These are phyloP conservation scores for Callithrix jacchus DNA, from an alignment of 2,113 vertebrate species.

Conservation along the genomic window DNA sequence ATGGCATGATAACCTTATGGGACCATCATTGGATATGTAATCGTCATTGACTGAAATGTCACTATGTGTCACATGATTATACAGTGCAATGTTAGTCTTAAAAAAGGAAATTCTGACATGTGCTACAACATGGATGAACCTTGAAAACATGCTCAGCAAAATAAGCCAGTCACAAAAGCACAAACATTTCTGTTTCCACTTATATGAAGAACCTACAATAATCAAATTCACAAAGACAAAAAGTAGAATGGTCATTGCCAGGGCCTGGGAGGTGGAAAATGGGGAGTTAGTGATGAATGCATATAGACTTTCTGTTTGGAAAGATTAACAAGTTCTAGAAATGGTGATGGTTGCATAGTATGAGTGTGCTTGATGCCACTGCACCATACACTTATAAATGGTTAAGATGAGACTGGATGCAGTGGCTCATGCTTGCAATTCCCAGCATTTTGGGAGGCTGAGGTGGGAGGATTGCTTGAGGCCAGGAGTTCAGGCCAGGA, in stretches of 20 bases:
- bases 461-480: background rate
- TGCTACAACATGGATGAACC: background rate
- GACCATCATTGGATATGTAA: background rate
- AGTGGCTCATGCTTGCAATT: background rate
- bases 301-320: background rate
- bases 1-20: background rate
- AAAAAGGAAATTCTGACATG: background rate
- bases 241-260: background rate
- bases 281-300: background rate
- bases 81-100: background rate
- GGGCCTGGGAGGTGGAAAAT: background rate
- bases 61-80: background rate
- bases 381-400: background rate
- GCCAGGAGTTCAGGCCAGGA: background rate
- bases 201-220: background rate
- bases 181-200: background rate
- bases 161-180: background rate
- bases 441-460: background rate
- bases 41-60: background rate
- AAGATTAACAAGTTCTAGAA: background rate
- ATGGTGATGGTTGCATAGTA: background rate
- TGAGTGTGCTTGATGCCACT: background rate
- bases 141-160: background rate
- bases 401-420: background rate
- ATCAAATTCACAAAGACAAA: background rate